Evolutionary conservation across 1,140 invertebrate species (phyloP).

Genomic region (Drosophila ogumai): DNA sequence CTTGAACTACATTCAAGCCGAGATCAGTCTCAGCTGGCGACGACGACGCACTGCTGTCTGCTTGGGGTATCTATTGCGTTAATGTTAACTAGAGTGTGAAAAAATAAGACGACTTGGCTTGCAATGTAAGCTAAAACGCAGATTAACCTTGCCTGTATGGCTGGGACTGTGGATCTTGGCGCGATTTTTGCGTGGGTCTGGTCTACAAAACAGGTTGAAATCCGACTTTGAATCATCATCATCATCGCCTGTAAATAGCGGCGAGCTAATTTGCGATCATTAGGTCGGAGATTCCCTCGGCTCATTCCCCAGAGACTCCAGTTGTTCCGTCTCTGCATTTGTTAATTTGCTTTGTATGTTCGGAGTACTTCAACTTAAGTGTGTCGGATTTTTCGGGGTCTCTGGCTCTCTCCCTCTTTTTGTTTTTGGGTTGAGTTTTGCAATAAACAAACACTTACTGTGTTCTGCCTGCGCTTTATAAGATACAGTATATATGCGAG

Average conservation of each 20-base stretch:
- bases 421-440: constrained; percentile 53
- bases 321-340: constrained; percentile 31
- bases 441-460: constrained; percentile 77
- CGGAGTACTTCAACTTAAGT: constrained; percentile 23
- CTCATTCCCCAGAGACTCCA: constrained; percentile 4
- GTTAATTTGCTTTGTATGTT: constrained; percentile 34
- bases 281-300: constrained; percentile 34
- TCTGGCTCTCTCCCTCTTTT: constrained; percentile 1
- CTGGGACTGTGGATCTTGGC: constrained; percentile 15
- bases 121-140: constrained; percentile 68
- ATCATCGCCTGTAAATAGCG: constrained; percentile 19
- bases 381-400: constrained; percentile 25
- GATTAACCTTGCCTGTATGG: constrained; percentile 55
- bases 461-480: constrained; percentile 59
- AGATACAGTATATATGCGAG: constrained; percentile 18
- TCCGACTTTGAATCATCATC: constrained; percentile 26
- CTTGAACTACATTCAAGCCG: constrained; percentile 64
- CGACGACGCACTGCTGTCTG: constrained; percentile 38
- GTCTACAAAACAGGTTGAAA: constrained; percentile 60
- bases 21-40: constrained; percentile 29
- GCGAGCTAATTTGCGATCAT: constrained; percentile 31
- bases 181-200: constrained; percentile 56
- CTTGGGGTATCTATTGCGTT: constrained; percentile 24
- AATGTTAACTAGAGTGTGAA: constrained; percentile 76
- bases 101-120: constrained; percentile 39